Evolutionary conservation across 2,797 vertebrate genomes (phyloP), one percentile per base, ranked within the genome.

Genomic region (Cossypha dichroa): DNA sequence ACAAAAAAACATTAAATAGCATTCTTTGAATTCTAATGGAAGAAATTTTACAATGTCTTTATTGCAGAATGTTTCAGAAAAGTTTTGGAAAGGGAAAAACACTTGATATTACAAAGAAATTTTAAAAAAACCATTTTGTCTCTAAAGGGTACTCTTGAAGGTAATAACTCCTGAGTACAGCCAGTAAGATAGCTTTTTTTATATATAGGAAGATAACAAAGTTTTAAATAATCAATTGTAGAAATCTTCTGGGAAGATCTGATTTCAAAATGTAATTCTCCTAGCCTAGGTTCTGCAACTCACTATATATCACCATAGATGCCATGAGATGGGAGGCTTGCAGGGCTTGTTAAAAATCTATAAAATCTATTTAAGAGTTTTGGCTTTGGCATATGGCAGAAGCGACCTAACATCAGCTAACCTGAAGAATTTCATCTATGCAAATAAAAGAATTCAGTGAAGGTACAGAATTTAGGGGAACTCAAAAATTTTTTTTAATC

Each of bases 171-270:
- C 69, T 51, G 31, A 88, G 28, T 62, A 8, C 46, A 78, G 54
- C 15, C 69, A 64, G 69, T 72, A 88, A 70, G 10, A 31, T 40
- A 78, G 2, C 10, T 29, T 41, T 87, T 73, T 69, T 46, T 90
- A 89, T 79, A 59, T 33, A 59, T 78, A 69, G 43, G 21, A 72
- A 88, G 55, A 74, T 68, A 91, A 93, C 10, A 36, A 81, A 92
- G 51, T 90, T 88, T 88, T 81, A 94, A 90, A 86, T 85, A 90
- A 94, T 88, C 54, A 91, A 62, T 84, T 88, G 56, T 45, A 84
- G 60, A 86, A 90, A 75, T 84, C 55, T 84, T 84, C 73, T 86
- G 66, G 54, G 66, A 84, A 90, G 70, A 77, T 86, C 43, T 86
- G 66, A 92, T 86, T 94, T 86, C 9, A 33, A 86, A 95, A 91